Evolutionary conservation across 2,113 vertebrate genomes (phyloP), one percentile per base, ranked within the genome.

Genomic region (Clarias magur): DNA sequence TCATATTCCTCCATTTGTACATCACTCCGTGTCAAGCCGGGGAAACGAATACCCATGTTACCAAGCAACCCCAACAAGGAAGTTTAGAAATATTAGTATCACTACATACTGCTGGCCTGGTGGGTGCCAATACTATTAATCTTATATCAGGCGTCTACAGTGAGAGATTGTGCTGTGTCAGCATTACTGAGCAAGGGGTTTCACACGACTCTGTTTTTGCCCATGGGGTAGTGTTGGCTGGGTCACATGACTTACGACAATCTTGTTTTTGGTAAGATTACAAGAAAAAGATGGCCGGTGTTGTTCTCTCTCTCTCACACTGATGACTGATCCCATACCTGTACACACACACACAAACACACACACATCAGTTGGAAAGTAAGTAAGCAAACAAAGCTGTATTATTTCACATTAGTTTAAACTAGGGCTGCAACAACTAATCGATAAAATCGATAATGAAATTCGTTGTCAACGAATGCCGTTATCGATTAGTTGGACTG

Each of bases 251-350:
- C 67, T 81, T 82, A 65, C 17, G 63, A 59, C 57, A 85, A 56
- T 81, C 48, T 42, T 59, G 38, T 82, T 34, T 59, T 82, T 57
- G 76, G 42, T 81, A 62, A 21, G 15, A 82, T 75, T 48, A 57
- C 42, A 54, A 56, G 60, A 65, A 60, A 70, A 60, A 59, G 83
- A 87, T 62, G 85, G 82, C 73, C 48, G 38, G 34, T 17, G 86
- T 25, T 84, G 82, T 80, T 85, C 81, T 88, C 57, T 38, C 88
- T n/a, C 80, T 88, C 92, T 97, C 96, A 99, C 89, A 99, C 98
- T 80, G 98, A 99, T 85, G 98, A 99, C 90, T 99, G 98, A 95
- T 96, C 95, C 95, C 95, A 96, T 4, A 96, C 94, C 95, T 96
- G 92, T 16, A 68, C 12, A 16, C 85, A 84, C 0, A 82, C 16